phyloP scores from a whole-genome alignment of 2,888 invertebrate species.

The Lasioglossum vierecki region DNA sequence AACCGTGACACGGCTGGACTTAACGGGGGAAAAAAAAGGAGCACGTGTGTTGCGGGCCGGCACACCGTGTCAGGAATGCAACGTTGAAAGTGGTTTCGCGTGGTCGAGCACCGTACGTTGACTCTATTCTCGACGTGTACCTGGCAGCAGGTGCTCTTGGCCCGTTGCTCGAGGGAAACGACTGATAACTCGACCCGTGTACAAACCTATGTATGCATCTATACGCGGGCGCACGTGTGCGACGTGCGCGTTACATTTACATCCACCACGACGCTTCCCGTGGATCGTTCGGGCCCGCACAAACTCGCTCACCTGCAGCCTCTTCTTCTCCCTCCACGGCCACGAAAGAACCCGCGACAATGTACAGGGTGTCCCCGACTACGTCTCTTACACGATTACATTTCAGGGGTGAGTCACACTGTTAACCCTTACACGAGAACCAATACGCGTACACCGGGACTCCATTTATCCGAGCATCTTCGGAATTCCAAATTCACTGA shows the following conservation, averaged over 20 bases:
- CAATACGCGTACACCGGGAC: not conserved
- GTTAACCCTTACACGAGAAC: not conserved
- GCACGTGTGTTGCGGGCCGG: constrained; percentile 33
- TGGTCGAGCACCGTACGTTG: constrained; percentile 66
- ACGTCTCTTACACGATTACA: not conserved
- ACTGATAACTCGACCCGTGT: constrained; percentile 71
- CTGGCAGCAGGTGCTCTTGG: constrained; percentile 74
- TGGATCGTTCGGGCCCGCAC: constrained; percentile 39
- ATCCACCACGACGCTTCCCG: constrained; percentile 45
- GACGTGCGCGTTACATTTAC: constrained; percentile 37
- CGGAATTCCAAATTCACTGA: not conserved
- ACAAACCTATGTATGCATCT: constrained; percentile 19
- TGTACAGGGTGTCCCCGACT: not conserved
- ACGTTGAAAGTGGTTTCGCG: constrained; percentile 59
- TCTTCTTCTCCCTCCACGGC: constrained; percentile 41
- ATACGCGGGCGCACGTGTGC: constrained; percentile 34
- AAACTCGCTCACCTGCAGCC: constrained; percentile 67
- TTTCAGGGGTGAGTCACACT: not conserved
- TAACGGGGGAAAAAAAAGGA: constrained; percentile 10
- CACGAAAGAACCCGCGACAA: constrained; percentile 22
- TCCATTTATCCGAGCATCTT: not conserved
- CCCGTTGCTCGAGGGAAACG: constrained; percentile 73
- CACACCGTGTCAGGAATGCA: constrained; percentile 37
- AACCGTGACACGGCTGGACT: not conserved
- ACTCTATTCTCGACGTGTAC: constrained; percentile 60